phyloP scores from a whole-genome alignment of 2,797 vertebrate genomes.

The Mus caroli region DNA sequence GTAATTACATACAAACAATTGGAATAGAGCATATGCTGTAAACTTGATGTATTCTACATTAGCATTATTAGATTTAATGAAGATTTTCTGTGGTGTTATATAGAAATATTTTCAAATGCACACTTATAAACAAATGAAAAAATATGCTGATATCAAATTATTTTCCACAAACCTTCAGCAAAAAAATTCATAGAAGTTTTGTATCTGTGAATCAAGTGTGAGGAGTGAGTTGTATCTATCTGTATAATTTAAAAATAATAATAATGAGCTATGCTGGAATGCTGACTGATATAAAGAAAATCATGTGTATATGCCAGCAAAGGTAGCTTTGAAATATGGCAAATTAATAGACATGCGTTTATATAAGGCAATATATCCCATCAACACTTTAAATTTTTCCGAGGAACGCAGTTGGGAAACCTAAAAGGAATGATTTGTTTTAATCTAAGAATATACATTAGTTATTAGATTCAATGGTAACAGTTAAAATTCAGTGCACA shows the following conservation, averaged over 20 bases:
- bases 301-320: not conserved
- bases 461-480: slow-evolving; percentile 49
- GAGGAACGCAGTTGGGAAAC: not conserved
- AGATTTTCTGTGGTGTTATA: slow-evolving; percentile 13
- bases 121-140: slow-evolving; percentile 18
- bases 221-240: not conserved
- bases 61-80: slow-evolving; percentile 29
- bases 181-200: not conserved
- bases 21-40: slow-evolving; percentile 23
- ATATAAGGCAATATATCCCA: slow-evolving; percentile 35
- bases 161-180: slow-evolving; percentile 1
- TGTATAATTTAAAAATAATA: slow-evolving; percentile 46
- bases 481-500: slow-evolving; percentile 55
- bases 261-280: slow-evolving; percentile 13
- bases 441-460: slow-evolving; percentile 27
- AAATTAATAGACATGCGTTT: slow-evolving; percentile 36
- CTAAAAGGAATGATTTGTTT: slow-evolving; percentile 53
- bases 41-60: slow-evolving; percentile 15
- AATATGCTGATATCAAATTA: slow-evolving; percentile 27
- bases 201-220: not conserved
- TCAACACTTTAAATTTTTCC: slow-evolving; percentile 38
- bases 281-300: slow-evolving; percentile 51
- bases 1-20: slow-evolving; percentile 43
- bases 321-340: slow-evolving; percentile 50
- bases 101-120: slow-evolving; percentile 35